These are phyloP conservation scores for Peromyscus leucopus DNA, from an alignment of 2,113 vertebrate species.

Conservation along the genomic window DNA sequence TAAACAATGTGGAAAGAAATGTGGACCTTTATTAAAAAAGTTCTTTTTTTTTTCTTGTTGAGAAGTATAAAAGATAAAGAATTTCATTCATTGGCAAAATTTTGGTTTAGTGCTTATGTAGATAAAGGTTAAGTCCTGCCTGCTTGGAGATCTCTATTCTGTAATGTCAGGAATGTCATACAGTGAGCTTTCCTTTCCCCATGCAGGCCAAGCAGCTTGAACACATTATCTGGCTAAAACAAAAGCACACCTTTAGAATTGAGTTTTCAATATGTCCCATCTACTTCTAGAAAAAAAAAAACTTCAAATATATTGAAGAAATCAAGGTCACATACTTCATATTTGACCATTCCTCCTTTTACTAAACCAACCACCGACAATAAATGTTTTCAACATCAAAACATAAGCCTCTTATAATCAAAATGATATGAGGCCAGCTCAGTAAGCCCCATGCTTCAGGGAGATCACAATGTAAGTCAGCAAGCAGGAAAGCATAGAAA, in stretches of 20 bases:
- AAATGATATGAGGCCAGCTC: slow-evolving; percentile 18
- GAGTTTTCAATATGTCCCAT: slow-evolving; percentile 23
- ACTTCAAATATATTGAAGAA: slow-evolving; percentile 29
- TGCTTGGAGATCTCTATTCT: not conserved
- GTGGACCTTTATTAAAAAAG: not conserved
- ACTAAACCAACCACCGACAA: slow-evolving; percentile 3
- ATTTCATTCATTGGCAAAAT: not conserved
- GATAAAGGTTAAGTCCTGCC: not conserved
- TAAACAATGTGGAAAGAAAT: not conserved
- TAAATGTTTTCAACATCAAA: slow-evolving; percentile 61
- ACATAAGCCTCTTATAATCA: slow-evolving; percentile 21
- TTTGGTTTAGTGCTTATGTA: not conserved
- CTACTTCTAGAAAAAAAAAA: not conserved
- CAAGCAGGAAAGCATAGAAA: not conserved
- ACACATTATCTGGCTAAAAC: not conserved
- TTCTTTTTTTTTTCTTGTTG: not conserved
- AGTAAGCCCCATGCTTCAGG: not conserved
- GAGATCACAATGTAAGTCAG: not conserved
- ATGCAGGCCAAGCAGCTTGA: not conserved
- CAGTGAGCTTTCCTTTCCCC: not conserved
- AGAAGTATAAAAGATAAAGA: not conserved
- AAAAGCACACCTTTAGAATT: slow-evolving; percentile 24
- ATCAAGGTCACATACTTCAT: not conserved
- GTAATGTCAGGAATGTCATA: not conserved
- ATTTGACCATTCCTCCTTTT: not conserved